These are phyloP conservation scores for Drosophila ironensis DNA, from an alignment of 1,140 invertebrate genomes.

Conservation along the genomic window DNA sequence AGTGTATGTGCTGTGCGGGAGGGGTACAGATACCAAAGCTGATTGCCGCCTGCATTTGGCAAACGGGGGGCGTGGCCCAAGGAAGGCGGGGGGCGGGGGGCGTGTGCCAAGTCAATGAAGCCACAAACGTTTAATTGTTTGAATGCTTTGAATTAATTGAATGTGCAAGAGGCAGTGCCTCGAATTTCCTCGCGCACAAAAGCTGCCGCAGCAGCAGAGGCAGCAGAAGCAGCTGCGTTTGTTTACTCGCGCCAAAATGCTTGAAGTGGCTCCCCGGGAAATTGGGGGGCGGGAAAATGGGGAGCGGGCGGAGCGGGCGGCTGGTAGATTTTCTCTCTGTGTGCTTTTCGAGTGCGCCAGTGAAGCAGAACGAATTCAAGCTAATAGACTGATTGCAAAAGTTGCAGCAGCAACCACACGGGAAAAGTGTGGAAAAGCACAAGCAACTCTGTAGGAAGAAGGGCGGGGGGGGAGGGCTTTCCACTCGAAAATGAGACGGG, in stretches of 20 bases:
- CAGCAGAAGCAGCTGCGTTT: slow-evolving; percentile 54
- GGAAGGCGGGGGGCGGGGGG: neutral
- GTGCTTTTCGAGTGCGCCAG: slow-evolving; percentile 9
- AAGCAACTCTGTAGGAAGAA: too few relatives aligned
- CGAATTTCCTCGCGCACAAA: slow-evolving; percentile 3
- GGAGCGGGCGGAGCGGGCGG: neutral
- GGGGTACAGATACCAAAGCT: neutral
- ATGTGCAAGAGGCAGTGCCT: slow-evolving; percentile 49
- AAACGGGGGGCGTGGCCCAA: slow-evolving; percentile 3
- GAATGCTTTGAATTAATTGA: slow-evolving; percentile 80
- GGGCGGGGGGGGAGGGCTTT: too few relatives aligned
- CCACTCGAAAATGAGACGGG: too few relatives aligned
- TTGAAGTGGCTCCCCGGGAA: slow-evolving; percentile 35
- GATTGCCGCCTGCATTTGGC: slow-evolving; percentile 35
- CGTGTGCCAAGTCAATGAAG: slow-evolving; percentile 72
- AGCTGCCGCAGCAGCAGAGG: too few relatives aligned
- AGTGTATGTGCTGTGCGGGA: neutral
- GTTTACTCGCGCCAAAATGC: slow-evolving; percentile 73
- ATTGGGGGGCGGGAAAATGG: neutral
- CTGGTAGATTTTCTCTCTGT: slow-evolving; percentile 28
- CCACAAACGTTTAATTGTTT: slow-evolving; percentile 71
- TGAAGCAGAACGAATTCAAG: slow-evolving; percentile 48
- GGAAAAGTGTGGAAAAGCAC: neutral
- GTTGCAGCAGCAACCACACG: slow-evolving; percentile 43
- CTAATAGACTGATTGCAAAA: slow-evolving; percentile 67